Conservation (phyloP, 2,797 vertebrate genomes). For the Channallabes apus region DNA sequence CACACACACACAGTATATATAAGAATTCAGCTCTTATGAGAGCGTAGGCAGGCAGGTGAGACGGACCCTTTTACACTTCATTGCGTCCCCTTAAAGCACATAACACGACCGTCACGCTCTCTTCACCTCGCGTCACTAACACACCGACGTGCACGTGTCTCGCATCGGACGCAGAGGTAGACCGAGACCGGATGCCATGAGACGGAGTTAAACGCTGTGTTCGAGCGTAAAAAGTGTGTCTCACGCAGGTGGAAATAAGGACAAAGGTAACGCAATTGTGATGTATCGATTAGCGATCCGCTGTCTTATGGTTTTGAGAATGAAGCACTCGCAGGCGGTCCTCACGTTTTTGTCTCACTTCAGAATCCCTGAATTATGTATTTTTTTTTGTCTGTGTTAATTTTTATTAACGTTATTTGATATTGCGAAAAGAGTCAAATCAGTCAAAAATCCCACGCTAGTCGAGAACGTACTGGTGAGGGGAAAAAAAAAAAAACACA, state of each 20-base stretch:
- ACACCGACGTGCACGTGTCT: not conserved
- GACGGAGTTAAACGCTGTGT: not conserved
- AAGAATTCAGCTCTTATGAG: constrained; percentile 55
- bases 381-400: not conserved
- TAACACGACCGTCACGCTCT: not conserved
- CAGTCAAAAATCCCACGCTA: not conserved
- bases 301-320: not conserved
- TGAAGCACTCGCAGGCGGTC: not conserved
- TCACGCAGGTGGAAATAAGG: not conserved
- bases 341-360: not conserved
- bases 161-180: not conserved
- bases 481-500: not conserved
- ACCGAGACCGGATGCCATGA: not conserved
- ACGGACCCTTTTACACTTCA: not conserved
- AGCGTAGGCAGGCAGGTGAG: constrained; percentile 27
- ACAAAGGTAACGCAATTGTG: not conserved
- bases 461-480: not conserved
- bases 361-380: not conserved
- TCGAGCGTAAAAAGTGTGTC: not conserved
- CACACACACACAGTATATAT: constrained; percentile 58
- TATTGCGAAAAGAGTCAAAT: not conserved
- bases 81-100: not conserved
- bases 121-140: not conserved
- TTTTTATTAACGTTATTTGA: not conserved
- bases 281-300: not conserved